Evolutionary conservation across 2,113 vertebrate genomes (phyloP), one percentile per base, ranked within the genome.

Genomic region (Otocyon megalotis): DNA sequence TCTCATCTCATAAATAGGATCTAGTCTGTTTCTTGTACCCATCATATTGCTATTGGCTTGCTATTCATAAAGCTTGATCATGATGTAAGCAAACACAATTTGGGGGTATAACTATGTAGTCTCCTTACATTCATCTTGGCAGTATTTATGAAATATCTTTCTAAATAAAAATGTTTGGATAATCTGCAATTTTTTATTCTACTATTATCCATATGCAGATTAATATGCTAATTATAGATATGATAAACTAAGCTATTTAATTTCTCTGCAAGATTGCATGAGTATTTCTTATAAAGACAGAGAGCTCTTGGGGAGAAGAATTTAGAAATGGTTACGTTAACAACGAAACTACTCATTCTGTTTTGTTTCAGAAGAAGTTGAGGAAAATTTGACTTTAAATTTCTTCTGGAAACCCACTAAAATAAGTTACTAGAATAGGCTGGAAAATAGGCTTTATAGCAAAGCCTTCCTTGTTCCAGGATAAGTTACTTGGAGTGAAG

Each of bases 121-220:
- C 35, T 50, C 22, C 43, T 71, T 63, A 58, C 32, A 28, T 62
- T 90, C 12, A 74, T n/a, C 19, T 85, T 3, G n/a, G 15, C 53
- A 67, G 79, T 58, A 32, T 37, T 67, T 92, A 60, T 74, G 90
- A 85, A 74, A 58, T 53, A 62, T n/a, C 13, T 86, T 97, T 90
- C 13, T 17, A 84, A 86, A 53, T 87, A 54, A 87, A 63, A 83
- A 35, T 72, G 17, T 77, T 65, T 69, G 4, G 30, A 83, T 80
- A 22, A 77, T 56, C 37, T 74, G 10, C 26, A 91, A 35, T 67
- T 58, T 19, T 17, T 82, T 92, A 35, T 54, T 84, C 35, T 9
- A 53, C 71, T 50, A 26, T 81, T 86, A 12, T 19, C 48, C 58
- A 71, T 56, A 72, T 89, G 28, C 8, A 53, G 16, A 88, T 80